Evolutionary conservation across 2,888 invertebrate genomes (phyloP), one percentile per base, ranked within the genome.

Genomic region (Luffia ferchaultella): DNA sequence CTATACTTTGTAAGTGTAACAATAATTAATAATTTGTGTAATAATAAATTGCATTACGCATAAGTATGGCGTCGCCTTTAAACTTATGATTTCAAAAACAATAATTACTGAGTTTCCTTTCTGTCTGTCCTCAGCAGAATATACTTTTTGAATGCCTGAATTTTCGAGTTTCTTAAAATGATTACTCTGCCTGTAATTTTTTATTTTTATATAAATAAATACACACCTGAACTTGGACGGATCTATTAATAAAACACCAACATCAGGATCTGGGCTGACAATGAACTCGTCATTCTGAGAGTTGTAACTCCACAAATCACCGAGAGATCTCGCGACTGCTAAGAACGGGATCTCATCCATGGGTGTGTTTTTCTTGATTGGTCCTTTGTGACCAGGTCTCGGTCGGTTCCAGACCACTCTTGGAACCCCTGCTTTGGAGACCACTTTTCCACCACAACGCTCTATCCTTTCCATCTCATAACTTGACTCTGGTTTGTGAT

Each of bases 251-350:
- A 94, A 82, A 1, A 97, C 96, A 53, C 90, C 89, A 12, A 97
- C 95, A 82, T 99, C 98, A 0, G 98, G 98, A 72, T 96, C 96
- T 0, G 98, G 98, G 20, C 97, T 97, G n/a, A 99, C 98, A 16
- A 97, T 93, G 77, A 96, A 99, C 71, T 93, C 92, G 71, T 96
- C 91, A 60, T 91, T 89, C 52, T 90, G 90, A 1, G 93, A 92
- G 78, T 98, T 97, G 72, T 96, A 98, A 63, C 97, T 97, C 98
- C 98, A 99, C 16, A 99, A 85, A 74, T 98, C 98, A 46, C 98
- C 98, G 46, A 98, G 80, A 41, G 97, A 96, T 61, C 98, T 87
- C 1, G 98, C 98, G 15, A 99, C 97, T 1, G 98, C 98, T 57
- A 99, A 80, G 68, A 97, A 97, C 0, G 97, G 97, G 62, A 97